Base-by-base conservation (phyloP, 2,797 vertebrate species). In the Poeciliopsis gracilis region DNA sequence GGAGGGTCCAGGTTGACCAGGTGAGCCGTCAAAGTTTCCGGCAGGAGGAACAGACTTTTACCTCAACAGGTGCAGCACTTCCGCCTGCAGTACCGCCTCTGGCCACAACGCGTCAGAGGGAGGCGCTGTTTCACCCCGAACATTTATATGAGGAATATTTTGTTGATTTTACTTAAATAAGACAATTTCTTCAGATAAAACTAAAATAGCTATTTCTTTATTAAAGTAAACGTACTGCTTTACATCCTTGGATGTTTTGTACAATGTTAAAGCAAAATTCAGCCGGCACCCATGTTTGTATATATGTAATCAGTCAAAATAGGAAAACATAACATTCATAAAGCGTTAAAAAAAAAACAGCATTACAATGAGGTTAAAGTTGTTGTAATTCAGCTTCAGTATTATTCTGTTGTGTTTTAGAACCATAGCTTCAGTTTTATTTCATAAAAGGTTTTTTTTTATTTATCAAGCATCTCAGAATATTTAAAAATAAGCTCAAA, bases 51-150 rank as follows among this genome's bases (percentile, higher is more conserved):
- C 8, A 38, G 28, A 23, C 3, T 79, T 73, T 59, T 25, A 1
- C 45, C 30, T 25, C 81, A 87, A 91, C 92, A 92, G 90, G 90
- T 91, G 90, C 67, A 4, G 57, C 80, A 38, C 89, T 91, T 91
- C 91, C 89, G 85, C 77, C 79, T 90, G 86, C 80, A 90, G 63
- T 87, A 55, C 87, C 86, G 2, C 43, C 1, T 49, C 25, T 5
- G 75, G 16, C 87, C 90, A 47, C 75, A 11, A 0, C 0, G 25
- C 0, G 0, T 0, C 0, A 1, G 9, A 3, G 0, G 74, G 79
- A 2, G 84, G 82, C 87, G 87, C 84, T 91, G 84, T 89, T 89
- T 79, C 73, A 46, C 59, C 0, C 8, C 4, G 3, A 57, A 33
- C 10, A 7, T 5, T 47, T 43, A 10, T 20, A 23, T 13, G 15